phyloP scores from a whole-genome alignment of 2,888 invertebrate genomes.

The Scaptomyza caliginosa region DNA sequence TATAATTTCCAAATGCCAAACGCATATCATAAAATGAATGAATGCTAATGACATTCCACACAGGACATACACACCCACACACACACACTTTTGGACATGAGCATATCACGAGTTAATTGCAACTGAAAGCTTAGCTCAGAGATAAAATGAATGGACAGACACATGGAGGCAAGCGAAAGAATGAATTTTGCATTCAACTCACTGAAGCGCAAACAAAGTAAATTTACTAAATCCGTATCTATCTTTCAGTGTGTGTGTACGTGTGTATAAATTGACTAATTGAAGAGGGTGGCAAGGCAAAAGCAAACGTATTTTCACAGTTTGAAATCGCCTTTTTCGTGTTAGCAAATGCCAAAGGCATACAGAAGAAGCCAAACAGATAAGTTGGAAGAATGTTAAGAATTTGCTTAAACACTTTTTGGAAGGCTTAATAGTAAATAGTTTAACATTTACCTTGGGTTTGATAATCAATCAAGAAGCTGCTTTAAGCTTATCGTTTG shows the following conservation, averaged over 20 bases:
- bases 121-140: slow-evolving; percentile 19
- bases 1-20: slow-evolving; percentile 57
- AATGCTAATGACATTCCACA: slow-evolving; percentile 58
- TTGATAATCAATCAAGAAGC: no score
- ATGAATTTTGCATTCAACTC: slow-evolving; percentile 50
- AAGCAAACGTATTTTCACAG: slow-evolving; percentile 60
- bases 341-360: neutral
- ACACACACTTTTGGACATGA: slow-evolving; percentile 2
- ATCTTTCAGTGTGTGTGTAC: neutral
- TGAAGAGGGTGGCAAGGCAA: slow-evolving; percentile 44
- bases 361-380: neutral
- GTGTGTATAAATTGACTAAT: slow-evolving; percentile 50
- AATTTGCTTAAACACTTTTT: no score
- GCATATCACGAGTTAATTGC: slow-evolving; percentile 53
- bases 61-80: neutral
- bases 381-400: neutral
- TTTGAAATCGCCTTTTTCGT: slow-evolving; percentile 50
- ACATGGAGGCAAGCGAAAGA: neutral
- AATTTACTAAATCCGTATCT: slow-evolving; percentile 36
- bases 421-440: no score
- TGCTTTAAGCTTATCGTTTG: no score
- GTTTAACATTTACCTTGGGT: no score
- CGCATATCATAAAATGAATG: slow-evolving; percentile 55
- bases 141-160: neutral
- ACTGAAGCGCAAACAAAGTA: slow-evolving; percentile 56